Conservation (phyloP, 2,797 vertebrate species). For the Tadarida brasiliensis region DNA sequence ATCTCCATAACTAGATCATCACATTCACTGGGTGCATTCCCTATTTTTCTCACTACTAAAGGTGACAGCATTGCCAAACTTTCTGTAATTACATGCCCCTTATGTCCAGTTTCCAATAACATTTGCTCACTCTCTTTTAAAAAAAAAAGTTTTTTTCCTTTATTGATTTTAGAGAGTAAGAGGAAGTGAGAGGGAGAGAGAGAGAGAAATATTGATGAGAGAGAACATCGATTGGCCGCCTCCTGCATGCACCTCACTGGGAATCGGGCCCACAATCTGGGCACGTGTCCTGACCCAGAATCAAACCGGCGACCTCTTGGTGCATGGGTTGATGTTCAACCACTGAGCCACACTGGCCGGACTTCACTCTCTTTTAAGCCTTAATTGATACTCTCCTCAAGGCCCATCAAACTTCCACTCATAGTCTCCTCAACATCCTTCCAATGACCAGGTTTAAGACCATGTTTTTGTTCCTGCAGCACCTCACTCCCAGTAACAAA, state of each 20-base stretch:
- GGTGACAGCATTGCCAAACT: neutral
- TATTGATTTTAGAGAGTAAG: too few relatives aligned
- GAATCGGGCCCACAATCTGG: too few relatives aligned
- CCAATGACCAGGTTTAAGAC: too few relatives aligned
- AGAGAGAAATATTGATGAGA: too few relatives aligned
- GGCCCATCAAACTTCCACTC: neutral
- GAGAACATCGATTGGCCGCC: too few relatives aligned
- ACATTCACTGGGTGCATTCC: neutral
- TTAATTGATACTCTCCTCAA: neutral
- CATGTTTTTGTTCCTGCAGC: neutral
- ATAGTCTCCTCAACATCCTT: neutral
- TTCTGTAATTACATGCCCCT: neutral
- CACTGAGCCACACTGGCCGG: too few relatives aligned
- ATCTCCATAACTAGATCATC: neutral
- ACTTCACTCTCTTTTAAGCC: neutral
- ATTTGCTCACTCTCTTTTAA: neutral
- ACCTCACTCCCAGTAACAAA: neutral
- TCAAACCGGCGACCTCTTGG: too few relatives aligned
- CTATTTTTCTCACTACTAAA: slow-evolving; percentile 6
- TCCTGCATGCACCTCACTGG: too few relatives aligned
- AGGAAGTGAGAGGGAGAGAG: too few relatives aligned
- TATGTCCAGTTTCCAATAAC: neutral
- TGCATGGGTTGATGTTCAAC: too few relatives aligned
- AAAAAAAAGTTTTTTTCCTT: too few relatives aligned
- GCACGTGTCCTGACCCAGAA: too few relatives aligned